Evolutionary conservation across 2,113 vertebrate genomes (phyloP).

Genomic region (Numenius arquata): DNA sequence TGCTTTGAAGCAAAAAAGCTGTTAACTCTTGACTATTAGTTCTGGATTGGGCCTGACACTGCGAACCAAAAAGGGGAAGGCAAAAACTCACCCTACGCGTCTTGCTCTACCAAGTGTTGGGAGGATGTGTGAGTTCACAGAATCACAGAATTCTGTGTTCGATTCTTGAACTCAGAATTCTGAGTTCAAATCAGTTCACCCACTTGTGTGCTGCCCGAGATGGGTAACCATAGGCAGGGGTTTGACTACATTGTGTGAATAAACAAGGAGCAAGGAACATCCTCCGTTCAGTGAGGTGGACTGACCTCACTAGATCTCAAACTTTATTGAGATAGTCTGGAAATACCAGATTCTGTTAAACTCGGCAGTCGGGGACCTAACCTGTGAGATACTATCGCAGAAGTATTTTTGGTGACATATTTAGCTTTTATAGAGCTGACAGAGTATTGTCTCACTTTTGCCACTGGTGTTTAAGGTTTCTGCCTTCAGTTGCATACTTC

Average conservation of each 20-base stretch:
- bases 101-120: background rate
- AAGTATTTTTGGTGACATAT: background rate
- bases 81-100: accelerated
- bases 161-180: no score
- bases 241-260: accelerated
- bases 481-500: background rate
- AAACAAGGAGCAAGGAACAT: no score
- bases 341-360: background rate
- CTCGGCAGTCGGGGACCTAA: accelerated
- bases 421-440: background rate
- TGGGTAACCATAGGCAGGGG: background rate
- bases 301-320: background rate
- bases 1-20: background rate
- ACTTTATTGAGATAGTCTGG: background rate
- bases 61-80: background rate
- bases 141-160: no score
- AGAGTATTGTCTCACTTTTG: background rate
- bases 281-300: no score
- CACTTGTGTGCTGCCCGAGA: background rate
- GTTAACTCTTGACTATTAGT: background rate
- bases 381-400: accelerated
- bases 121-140: background rate
- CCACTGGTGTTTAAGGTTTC: background rate
- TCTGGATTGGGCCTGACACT: background rate
- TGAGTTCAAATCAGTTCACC: background rate